Percentiles rank a stretch among this genome's conserved stretches.
phyloP scores from a whole-genome alignment of 2,888 invertebrate genomes.

The Leptarthrus brevirostris region DNA sequence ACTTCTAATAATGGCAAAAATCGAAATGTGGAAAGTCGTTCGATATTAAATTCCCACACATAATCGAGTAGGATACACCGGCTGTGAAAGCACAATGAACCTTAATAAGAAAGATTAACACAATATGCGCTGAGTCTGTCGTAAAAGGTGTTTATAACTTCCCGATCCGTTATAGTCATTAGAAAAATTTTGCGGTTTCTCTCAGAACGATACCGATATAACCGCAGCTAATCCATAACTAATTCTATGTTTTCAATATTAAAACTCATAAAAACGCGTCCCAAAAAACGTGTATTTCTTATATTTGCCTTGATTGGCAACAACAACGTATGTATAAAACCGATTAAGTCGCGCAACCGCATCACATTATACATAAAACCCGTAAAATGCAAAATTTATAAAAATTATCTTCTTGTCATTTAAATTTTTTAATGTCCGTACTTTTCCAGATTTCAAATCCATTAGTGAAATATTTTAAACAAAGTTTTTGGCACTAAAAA shows the following conservation, averaged over 20 bases:
- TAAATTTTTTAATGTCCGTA: neutral
- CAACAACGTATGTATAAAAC: neutral
- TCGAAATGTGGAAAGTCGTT: too few relatives aligned
- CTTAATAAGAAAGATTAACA: neutral
- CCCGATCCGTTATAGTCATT: conserved; percentile 20
- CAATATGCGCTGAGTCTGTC: neutral
- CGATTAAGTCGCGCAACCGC: neutral
- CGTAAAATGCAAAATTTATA: conserved; percentile 42
- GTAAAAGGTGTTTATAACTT: neutral
- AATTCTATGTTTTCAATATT: neutral
- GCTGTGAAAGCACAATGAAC: neutral
- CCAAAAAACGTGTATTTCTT: conserved; percentile 9
- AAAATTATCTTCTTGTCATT: conserved; percentile 25
- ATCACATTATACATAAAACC: neutral
- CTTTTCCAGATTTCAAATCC: neutral
- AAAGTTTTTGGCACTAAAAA: conserved; percentile 27
- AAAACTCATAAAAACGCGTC: conserved; percentile 7
- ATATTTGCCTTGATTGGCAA: neutral
- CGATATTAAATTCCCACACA: too few relatives aligned
- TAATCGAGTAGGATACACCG: neutral
- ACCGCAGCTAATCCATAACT: conserved; percentile 1
- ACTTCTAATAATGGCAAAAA: too few relatives aligned
- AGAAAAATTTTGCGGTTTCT: conserved; percentile 26
- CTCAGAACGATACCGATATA: neutral
- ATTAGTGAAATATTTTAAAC: conserved; percentile 37